These are phyloP conservation scores for Agrochola circellaris DNA, from an alignment of 2,888 invertebrate species.

Conservation along the genomic window DNA sequence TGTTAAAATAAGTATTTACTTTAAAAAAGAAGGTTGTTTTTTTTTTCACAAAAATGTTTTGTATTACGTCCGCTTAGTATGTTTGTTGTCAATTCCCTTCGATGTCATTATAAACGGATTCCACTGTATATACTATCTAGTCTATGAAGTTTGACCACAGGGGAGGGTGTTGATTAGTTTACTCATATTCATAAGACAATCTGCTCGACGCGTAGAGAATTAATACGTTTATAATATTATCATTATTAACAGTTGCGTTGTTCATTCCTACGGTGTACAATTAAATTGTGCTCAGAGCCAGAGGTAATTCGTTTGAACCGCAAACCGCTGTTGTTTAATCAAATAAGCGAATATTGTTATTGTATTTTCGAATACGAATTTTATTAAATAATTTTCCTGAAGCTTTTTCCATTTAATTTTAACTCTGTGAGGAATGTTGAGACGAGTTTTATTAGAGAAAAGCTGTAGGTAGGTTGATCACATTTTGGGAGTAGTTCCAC, in stretches of 20 bases:
- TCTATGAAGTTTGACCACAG: constrained; percentile 10
- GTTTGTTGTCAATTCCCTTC: too few relatives aligned
- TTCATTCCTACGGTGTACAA: constrained; percentile 9
- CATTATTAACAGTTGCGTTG: neutral
- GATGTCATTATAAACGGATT: too few relatives aligned
- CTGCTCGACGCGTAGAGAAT: constrained; percentile 10
- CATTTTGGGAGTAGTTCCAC: neutral
- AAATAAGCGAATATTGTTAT: constrained; percentile 9
- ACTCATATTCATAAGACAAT: constrained; percentile 45
- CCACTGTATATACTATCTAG: constrained; percentile 32
- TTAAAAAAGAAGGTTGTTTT: too few relatives aligned
- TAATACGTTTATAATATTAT: constrained; percentile 20
- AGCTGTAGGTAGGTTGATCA: too few relatives aligned
- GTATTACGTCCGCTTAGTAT: too few relatives aligned
- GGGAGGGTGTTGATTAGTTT: constrained; percentile 34
- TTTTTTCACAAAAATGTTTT: too few relatives aligned
- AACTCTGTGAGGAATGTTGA: neutral
- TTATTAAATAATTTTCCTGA: neutral
- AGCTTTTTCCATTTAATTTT: neutral
- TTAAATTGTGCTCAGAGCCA: constrained; percentile 43
- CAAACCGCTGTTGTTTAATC: constrained; percentile 38
- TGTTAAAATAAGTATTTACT: too few relatives aligned
- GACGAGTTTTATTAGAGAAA: neutral
- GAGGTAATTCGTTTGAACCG: constrained; percentile 40
- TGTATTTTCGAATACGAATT: constrained; percentile 11